Evolutionary conservation across 1,140 invertebrate genomes (phyloP).

Genomic region (Epicauta chinensis): DNA sequence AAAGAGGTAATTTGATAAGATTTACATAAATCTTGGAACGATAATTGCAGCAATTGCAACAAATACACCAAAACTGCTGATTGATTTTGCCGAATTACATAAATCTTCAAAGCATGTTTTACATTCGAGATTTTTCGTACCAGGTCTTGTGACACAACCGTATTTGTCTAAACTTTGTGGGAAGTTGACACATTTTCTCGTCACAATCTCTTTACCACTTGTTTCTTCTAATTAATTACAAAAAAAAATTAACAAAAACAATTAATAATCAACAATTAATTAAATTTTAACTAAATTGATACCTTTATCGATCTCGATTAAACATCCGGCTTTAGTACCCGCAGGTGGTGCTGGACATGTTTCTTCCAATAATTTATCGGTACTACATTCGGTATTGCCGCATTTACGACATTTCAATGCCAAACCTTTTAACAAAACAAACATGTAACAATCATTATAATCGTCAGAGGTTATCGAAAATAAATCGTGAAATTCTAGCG

Average conservation of each 20-base stretch:
- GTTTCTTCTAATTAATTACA: background rate
- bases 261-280: too few relatives aligned
- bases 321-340: background rate
- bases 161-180: conserved; percentile 3
- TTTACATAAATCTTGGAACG: conserved; percentile 19
- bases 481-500: background rate
- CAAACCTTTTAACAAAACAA: conserved; percentile 3
- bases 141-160: conserved; percentile 2
- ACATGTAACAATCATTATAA: too few relatives aligned
- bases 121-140: background rate
- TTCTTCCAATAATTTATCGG: background rate
- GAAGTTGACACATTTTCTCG: conserved; percentile 6
- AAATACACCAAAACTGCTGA: conserved; percentile 35
- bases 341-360: background rate
- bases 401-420: conserved; percentile 7
- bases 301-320: background rate
- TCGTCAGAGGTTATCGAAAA: background rate
- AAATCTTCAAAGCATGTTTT: conserved; percentile 5
- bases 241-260: too few relatives aligned
- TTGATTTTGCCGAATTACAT: conserved; percentile 1
- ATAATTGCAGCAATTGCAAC: conserved; percentile 39
- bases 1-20: too few relatives aligned
- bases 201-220: background rate
- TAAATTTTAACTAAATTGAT: too few relatives aligned
- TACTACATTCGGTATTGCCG: background rate